Evolutionary conservation across 2,113 vertebrate species (phyloP).

Genomic region (Pantherophis guttatus): DNA sequence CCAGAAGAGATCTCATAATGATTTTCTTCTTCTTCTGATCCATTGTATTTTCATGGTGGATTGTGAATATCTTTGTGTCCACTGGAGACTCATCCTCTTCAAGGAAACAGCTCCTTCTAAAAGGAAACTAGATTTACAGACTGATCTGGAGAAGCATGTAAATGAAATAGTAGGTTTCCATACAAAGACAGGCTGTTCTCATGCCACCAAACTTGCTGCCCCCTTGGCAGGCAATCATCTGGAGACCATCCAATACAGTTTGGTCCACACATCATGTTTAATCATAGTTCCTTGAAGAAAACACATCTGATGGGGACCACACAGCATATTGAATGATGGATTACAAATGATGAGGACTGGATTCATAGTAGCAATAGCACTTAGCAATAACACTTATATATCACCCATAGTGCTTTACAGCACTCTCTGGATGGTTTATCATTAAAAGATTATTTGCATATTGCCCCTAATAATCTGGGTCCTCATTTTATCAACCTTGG

Average conservation of each 20-base stretch:
- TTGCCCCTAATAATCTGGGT: neutral
- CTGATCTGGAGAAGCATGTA: neutral
- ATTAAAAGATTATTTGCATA: neutral
- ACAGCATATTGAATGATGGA: neutral
- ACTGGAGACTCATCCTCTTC: neutral
- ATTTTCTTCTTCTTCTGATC: neutral
- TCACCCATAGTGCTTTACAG: neutral
- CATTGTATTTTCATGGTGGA: neutral
- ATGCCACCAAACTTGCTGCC: neutral
- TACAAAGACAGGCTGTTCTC: neutral
- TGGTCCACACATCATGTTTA: neutral
- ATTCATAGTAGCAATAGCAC: neutral
- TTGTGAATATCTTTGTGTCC: neutral
- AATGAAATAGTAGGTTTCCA: neutral
- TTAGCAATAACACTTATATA: neutral
- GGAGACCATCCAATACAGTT: neutral
- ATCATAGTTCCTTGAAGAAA: neutral
- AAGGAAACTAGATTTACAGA: neutral
- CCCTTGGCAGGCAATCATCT: neutral
- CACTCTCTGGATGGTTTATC: neutral
- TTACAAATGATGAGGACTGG: neutral
- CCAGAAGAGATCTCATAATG: neutral
- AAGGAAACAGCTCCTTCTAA: neutral
- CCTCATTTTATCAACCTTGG: neutral
- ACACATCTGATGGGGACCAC: neutral